Evolutionary conservation across 64 coral and sea anemone species (phyloP).

Genomic region (Hydrozoanthus tunicans): DNA sequence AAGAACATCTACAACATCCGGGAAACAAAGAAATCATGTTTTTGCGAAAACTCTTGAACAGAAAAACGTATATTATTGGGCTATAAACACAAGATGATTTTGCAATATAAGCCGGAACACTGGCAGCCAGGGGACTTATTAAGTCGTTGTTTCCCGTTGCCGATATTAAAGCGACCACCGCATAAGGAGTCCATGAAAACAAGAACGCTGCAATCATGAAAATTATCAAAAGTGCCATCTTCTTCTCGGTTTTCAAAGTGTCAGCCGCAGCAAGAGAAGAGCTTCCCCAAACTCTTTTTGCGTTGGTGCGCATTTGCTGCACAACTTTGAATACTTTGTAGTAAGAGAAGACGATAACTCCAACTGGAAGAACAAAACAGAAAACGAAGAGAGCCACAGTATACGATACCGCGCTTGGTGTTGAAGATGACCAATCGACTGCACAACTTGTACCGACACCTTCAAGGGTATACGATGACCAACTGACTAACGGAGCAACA

Average conservation of each 20-base stretch:
- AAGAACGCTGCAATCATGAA: conserved; percentile 42
- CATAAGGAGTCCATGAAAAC: conserved; percentile 55
- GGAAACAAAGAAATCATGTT: neutral
- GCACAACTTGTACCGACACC: no score
- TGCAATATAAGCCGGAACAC: conserved; percentile 52
- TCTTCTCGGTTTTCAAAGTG: neutral
- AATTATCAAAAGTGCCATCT: neutral
- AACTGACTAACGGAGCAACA: neutral
- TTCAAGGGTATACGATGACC: neutral
- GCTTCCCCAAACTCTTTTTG: conserved; percentile 37
- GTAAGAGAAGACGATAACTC: conserved; percentile 21
- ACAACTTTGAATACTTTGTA: neutral
- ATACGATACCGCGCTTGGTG: neutral
- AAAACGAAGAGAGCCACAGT: neutral
- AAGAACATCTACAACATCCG: no score
- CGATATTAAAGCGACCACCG: conserved; percentile 37
- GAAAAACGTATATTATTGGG: conserved; percentile 48
- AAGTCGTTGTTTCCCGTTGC: conserved; percentile 13
- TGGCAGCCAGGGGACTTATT: neutral
- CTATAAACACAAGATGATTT: conserved; percentile 43
- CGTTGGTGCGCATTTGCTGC: neutral
- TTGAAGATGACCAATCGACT: conserved; percentile 11
- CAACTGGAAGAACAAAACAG: conserved; percentile 38
- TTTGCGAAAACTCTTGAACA: conserved; percentile 36
- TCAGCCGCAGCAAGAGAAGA: conserved; percentile 15